Percentiles rank a stretch among this genome's conserved stretches.
These are phyloP conservation scores for Amphiprion percula DNA, from an alignment of 2,113 vertebrate genomes.

Conservation along the genomic window DNA sequence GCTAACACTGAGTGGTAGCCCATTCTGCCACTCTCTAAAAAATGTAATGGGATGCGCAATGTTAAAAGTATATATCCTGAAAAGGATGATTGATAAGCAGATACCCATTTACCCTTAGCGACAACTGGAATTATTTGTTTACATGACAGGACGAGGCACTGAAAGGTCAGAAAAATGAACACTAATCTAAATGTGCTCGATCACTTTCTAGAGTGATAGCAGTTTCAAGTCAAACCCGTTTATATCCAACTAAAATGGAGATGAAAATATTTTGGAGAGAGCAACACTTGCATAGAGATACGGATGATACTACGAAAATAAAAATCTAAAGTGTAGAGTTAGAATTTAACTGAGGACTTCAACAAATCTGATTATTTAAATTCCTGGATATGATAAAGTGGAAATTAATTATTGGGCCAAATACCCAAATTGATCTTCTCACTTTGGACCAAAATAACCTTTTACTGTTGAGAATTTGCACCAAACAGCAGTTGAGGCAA, in stretches of 20 bases:
- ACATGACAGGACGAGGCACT: neutral
- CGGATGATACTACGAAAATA: neutral
- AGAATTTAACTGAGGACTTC: too few relatives aligned
- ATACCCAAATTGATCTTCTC: too few relatives aligned
- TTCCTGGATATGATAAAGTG: too few relatives aligned
- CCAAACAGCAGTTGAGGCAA: neutral
- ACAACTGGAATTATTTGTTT: neutral
- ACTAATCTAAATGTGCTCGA: neutral
- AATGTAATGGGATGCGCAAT: constrained; percentile 19
- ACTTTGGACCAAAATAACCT: too few relatives aligned
- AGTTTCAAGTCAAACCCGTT: neutral
- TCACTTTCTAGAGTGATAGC: neutral
- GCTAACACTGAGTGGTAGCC: constrained; percentile 16
- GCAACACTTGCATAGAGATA: neutral
- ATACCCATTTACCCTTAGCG: constrained; percentile 3
- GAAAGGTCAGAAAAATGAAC: neutral
- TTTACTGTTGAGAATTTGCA: neutral
- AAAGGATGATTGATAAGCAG: constrained; percentile 2
- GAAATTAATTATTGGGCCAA: too few relatives aligned
- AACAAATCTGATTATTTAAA: too few relatives aligned
- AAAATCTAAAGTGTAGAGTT: neutral
- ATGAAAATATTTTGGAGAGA: neutral
- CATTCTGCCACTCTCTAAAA: constrained; percentile 29
- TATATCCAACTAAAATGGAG: neutral
- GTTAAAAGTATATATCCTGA: constrained; percentile 30